These are phyloP conservation scores for Ictalurus furcatus DNA, from an alignment of 2,113 vertebrate genomes.

Conservation along the genomic window DNA sequence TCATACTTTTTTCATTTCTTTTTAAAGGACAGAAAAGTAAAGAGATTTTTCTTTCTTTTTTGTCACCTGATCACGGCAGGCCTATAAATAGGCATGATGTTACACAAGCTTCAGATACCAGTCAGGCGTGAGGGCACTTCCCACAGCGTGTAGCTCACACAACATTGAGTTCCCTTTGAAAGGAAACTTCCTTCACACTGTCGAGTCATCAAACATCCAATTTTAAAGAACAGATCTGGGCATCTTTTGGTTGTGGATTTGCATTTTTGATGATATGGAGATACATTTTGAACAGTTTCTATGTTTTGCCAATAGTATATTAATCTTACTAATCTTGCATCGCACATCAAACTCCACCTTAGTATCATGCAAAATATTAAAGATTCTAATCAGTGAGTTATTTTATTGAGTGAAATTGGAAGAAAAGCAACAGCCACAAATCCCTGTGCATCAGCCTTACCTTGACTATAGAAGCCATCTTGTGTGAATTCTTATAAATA, in stretches of 20 bases:
- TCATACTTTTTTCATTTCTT: no score
- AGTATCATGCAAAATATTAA: not conserved
- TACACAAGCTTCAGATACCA: no score
- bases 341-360: not conserved
- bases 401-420: not conserved
- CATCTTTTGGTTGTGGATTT: not conserved
- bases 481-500: not conserved
- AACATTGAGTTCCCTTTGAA: no score
- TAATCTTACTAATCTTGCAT: not conserved
- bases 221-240: constrained; percentile 12
- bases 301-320: not conserved
- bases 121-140: no score
- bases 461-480: not conserved
- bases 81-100: no score
- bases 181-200: constrained; percentile 31
- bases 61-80: no score
- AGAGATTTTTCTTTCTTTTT: no score
- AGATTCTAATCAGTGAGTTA: not conserved
- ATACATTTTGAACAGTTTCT: not conserved
- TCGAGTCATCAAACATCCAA: constrained; percentile 38
- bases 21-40: no score
- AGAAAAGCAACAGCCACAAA: not conserved
- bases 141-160: no score
- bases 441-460: not conserved
- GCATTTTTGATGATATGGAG: not conserved